A percentile compares a stretch with the other conserved stretches of the same genome.
These are phyloP conservation scores for Arge pagana DNA, from an alignment of 2,888 invertebrate species.

Conservation along the genomic window DNA sequence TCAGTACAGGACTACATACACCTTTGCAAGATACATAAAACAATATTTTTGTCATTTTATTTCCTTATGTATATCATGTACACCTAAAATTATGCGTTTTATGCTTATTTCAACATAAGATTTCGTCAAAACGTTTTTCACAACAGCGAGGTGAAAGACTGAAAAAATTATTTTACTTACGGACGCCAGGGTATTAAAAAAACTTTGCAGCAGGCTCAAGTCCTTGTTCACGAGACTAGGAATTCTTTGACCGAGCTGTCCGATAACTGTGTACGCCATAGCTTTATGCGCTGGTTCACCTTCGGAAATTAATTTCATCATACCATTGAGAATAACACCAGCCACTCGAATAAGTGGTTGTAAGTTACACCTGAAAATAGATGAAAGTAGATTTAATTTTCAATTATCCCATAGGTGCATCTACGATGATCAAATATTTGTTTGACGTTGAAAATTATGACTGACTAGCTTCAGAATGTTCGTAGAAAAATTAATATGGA, in stretches of 20 bases:
- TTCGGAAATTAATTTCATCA: slow-evolving; percentile 73
- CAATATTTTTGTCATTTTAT: too few species aligned
- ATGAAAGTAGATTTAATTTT: too few species aligned
- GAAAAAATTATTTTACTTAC: slow-evolving; percentile 51
- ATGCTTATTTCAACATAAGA: too few species aligned
- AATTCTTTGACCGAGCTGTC: slow-evolving; percentile 67
- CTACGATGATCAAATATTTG: neutral
- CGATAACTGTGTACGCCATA: slow-evolving; percentile 77
- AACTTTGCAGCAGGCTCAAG: slow-evolving; percentile 63
- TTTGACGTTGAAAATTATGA: neutral
- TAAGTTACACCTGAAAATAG: slow-evolving; percentile 64
- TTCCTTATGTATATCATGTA: too few species aligned
- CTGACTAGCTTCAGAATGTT: neutral
- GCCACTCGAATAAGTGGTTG: slow-evolving; percentile 68
- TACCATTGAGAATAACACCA: slow-evolving; percentile 73
- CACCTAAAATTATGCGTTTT: too few species aligned
- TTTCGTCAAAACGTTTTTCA: too few species aligned
- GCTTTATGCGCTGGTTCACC: slow-evolving; percentile 67
- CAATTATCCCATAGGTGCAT: neutral
- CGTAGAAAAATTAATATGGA: too few species aligned
- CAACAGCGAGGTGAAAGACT: too few species aligned
- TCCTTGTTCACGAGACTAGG: slow-evolving; percentile 71
- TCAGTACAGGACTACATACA: too few species aligned
- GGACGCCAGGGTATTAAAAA: slow-evolving; percentile 60
- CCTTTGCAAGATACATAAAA: too few species aligned